Evolutionary conservation across 2,797 vertebrate species (phyloP), one percentile per base, ranked within the genome.

Genomic region (Scolopax bukidnonensis): DNA sequence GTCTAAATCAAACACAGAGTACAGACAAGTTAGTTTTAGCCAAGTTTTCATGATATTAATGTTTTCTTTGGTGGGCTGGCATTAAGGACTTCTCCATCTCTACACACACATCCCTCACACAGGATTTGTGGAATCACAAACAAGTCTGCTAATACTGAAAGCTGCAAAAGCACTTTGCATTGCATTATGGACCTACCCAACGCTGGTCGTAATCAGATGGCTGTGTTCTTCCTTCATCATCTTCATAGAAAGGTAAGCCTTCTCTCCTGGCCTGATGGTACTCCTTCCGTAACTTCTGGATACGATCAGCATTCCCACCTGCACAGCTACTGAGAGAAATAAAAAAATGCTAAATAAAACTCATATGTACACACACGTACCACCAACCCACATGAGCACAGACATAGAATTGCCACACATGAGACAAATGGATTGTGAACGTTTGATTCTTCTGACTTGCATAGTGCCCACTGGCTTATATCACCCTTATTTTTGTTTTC

Each of bases 231-330:
- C 97, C 98, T 73, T 99, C 99, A 0, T 98, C 96, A 0, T 99
- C 99, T 70, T 99, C 99, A 19, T 98, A 99, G 38, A 98, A 95
- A 8, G 99, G 98, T 27, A 99, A 98, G 8, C 98, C 98, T 69
- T 99, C 99, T 84, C 98, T 96, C 63, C 98, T 98, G 27, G 99
- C 99, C 97, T 99, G 99, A 33, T 99, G 98, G 96, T 99, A 99
- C 91, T 99, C 99, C 96, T 99, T 98, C 85, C 99, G 97, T 48
- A 99, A 93, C 97, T 98, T 98, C 98, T 99, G 99, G 98, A 99
- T 99, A 24, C 99, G 98, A 76, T 99, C 99, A 77, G 98, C 97
- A 40, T 97, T 98, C 79, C 97, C 98, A 12, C 81, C 32, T 27
- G 96, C 3, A 24, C 87, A 97, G 76, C 98, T 98, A 97, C 98